phyloP scores from a whole-genome alignment of 2,888 invertebrate genomes.

The Amiota communis region DNA sequence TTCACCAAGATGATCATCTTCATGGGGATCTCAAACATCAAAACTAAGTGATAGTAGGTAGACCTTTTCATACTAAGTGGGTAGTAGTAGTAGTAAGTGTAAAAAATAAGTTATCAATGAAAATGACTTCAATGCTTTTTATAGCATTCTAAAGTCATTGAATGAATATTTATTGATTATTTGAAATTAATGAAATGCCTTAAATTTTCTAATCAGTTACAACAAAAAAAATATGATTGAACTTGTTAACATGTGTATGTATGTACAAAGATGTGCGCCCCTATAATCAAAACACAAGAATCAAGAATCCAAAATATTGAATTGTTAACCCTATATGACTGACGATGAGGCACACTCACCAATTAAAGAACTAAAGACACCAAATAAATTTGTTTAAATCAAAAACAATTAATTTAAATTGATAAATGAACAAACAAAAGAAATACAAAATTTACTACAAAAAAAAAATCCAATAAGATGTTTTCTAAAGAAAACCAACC shows the following conservation, averaged over 20 bases:
- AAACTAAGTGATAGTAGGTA: no score
- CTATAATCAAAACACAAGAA: no score
- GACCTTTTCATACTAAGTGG: no score
- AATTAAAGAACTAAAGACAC: background rate
- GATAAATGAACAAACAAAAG: background rate
- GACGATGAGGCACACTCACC: background rate
- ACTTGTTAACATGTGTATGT: no score
- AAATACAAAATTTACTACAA: background rate
- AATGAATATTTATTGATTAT: background rate
- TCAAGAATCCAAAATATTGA: no score
- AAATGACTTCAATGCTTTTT: conserved; percentile 49
- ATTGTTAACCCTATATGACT: background rate
- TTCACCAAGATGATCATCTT: no score
- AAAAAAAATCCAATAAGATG: conserved; percentile 16
- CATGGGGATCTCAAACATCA: no score
- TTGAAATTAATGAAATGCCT: background rate
- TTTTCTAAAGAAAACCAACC: background rate
- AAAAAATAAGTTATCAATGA: background rate
- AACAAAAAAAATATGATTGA: background rate
- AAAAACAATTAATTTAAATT: conserved; percentile 30
- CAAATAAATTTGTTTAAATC: conserved; percentile 18
- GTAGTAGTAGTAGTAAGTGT: no score
- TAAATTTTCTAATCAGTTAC: conserved; percentile 24
- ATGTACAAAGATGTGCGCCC: no score
- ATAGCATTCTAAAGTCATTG: conserved; percentile 43